A percentile compares a stretch with the other conserved stretches of the same genome.
These are phyloP conservation scores for Capitella teleta DNA, from an alignment of 1,140 invertebrate genomes.

Conservation along the genomic window DNA sequence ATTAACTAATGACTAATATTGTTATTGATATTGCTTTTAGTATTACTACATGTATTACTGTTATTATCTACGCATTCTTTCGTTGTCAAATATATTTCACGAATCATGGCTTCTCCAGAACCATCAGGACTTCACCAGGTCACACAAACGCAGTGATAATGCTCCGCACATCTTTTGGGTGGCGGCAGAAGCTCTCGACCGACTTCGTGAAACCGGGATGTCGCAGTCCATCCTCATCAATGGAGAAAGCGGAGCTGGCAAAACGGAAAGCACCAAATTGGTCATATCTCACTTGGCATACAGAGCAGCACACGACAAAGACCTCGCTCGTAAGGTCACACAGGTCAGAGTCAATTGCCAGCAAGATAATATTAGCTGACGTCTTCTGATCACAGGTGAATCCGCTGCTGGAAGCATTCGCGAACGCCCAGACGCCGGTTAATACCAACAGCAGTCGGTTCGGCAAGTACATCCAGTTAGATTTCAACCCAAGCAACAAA, in stretches of 20 bases:
- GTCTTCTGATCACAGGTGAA: slow-evolving; percentile 49
- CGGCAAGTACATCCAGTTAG: slow-evolving; percentile 69
- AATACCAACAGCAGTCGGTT: slow-evolving; percentile 94
- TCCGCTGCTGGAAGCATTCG: slow-evolving; percentile 95
- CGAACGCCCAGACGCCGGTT: slow-evolving; percentile 98
- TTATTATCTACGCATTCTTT: too few species aligned
- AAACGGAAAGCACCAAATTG: slow-evolving; percentile 27
- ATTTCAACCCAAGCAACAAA: slow-evolving; percentile 9
- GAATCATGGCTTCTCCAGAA: slow-evolving; percentile 16
- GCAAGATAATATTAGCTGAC: not conserved
- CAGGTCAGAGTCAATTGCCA: not conserved
- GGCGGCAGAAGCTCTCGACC: slow-evolving; percentile 66
- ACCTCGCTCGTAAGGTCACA: not conserved
- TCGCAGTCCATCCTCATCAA: slow-evolving; percentile 33
- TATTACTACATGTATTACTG: too few species aligned
- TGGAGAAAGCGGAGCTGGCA: slow-evolving; percentile 95
- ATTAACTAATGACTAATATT: too few species aligned
- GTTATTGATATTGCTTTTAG: too few species aligned
- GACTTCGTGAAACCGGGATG: slow-evolving; percentile 49
- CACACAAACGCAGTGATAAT: slow-evolving; percentile 63
- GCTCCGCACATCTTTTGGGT: slow-evolving; percentile 78
- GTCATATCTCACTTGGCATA: slow-evolving; percentile 36
- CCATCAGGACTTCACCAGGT: slow-evolving; percentile 18
- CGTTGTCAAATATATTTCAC: not conserved
- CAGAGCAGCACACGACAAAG: not conserved